Evolutionary conservation across 92 coral and sea anemone species (phyloP).

Genomic region (Zoanthus sociatus): DNA sequence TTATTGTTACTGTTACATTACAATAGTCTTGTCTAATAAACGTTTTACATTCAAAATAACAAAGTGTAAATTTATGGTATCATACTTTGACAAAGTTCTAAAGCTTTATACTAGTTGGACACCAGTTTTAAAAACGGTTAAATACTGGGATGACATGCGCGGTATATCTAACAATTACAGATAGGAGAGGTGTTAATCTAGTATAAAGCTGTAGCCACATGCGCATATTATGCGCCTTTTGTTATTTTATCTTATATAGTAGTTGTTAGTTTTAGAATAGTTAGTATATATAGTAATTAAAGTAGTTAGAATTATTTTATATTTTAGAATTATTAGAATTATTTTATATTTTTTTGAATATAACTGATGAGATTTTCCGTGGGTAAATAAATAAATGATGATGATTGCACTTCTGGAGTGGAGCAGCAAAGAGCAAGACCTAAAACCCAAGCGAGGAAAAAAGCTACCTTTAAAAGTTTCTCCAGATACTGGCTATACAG

Average conservation of each 20-base stretch:
- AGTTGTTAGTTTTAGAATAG: no score
- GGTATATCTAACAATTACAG: background rate
- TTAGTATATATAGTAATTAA: no score
- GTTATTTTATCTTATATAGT: no score
- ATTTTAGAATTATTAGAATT: no score
- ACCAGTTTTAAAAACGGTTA: background rate
- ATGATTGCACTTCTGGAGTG: background rate
- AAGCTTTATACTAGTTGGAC: background rate
- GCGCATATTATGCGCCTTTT: no score
- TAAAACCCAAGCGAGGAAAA: background rate
- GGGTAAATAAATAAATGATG: no score
- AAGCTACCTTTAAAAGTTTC: slow-evolving; percentile 1
- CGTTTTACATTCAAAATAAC: slow-evolving; percentile 9
- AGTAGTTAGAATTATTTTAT: no score
- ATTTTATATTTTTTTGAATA: no score
- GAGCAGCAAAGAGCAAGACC: background rate
- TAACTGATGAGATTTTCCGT: no score
- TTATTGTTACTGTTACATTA: slow-evolving; percentile 3
- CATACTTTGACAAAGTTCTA: background rate
- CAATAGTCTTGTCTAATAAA: background rate
- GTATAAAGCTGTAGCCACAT: no score
- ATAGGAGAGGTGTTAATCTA: no score
- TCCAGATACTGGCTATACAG: background rate
- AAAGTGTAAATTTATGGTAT: background rate
- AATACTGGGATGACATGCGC: background rate